Percentiles rank a stretch among this genome's conserved stretches.
phyloP scores from a whole-genome alignment of 2,888 invertebrate genomes.

The Andrena bucephala region DNA sequence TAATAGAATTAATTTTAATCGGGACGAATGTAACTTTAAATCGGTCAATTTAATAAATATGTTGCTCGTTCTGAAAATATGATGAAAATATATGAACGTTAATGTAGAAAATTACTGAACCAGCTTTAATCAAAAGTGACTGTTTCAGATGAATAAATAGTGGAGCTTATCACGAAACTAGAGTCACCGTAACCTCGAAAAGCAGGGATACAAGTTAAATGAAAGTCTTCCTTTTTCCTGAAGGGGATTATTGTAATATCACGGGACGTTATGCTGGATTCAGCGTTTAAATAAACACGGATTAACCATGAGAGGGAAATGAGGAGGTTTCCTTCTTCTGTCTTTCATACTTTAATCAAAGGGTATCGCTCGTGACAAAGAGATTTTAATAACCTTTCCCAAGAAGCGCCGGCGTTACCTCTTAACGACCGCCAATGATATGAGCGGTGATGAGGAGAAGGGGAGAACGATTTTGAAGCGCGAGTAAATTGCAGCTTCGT shows the following conservation, averaged over 20 bases:
- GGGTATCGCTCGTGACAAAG: slow-evolving; percentile 6
- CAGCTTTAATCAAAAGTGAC: neutral
- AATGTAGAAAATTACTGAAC: no score
- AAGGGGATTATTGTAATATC: slow-evolving; percentile 4
- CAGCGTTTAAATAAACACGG: slow-evolving; percentile 9
- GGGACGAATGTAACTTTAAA: no score
- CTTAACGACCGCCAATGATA: slow-evolving; percentile 2
- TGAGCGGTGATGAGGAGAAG: neutral
- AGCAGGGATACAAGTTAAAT: neutral
- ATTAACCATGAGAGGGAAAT: slow-evolving; percentile 9
- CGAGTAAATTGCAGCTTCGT: neutral
- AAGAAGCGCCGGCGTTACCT: neutral
- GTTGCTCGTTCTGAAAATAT: no score
- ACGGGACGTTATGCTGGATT: neutral
- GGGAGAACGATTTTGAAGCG: neutral
- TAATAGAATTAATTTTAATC: neutral
- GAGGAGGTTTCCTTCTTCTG: neutral
- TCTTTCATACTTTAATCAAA: slow-evolving; percentile 21
- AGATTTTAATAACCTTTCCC: slow-evolving; percentile 28
- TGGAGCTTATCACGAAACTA: neutral
- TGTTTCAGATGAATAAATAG: neutral
- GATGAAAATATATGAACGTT: no score
- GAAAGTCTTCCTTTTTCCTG: slow-evolving; percentile 2
- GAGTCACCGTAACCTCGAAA: neutral
- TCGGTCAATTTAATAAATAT: no score